These are phyloP conservation scores for Morone saxatilis DNA, from an alignment of 2,113 vertebrate genomes.

Conservation along the genomic window DNA sequence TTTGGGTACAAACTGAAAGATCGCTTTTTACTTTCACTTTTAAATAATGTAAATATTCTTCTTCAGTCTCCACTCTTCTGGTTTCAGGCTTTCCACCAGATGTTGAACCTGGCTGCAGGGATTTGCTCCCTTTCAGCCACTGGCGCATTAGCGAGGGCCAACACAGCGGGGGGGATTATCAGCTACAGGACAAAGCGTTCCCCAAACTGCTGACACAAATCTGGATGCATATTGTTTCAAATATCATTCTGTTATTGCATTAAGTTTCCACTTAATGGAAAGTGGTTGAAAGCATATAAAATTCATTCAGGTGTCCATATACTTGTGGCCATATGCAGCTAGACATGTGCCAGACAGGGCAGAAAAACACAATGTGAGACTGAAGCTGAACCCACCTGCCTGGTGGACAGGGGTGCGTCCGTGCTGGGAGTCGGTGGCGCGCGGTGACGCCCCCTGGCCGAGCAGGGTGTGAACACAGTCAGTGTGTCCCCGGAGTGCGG, in stretches of 20 bases:
- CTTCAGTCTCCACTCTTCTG: not conserved
- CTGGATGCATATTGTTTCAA: not conserved
- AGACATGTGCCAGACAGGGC: not conserved
- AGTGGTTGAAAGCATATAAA: not conserved
- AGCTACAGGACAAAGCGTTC: not conserved
- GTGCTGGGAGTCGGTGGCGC: conserved; percentile 87
- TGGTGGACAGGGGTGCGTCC: conserved; percentile 92
- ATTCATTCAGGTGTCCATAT: not conserved
- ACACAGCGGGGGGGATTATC: not conserved
- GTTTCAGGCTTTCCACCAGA: not conserved
- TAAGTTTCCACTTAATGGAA: not conserved
- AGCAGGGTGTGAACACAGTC: conserved; percentile 95
- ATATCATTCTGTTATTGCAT: not conserved
- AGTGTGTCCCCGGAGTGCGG: conserved; percentile 90
- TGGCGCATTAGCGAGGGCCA: not conserved
- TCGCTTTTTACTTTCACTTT: not conserved
- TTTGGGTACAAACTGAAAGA: not conserved
- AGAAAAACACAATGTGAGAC: not conserved
- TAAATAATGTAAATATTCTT: not conserved
- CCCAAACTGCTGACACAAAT: not conserved
- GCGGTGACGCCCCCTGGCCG: conserved; percentile 92
- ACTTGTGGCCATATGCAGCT: not conserved
- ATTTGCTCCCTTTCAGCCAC: not conserved
- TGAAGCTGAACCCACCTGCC: conserved; percentile 84
- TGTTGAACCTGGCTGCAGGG: not conserved